Base-by-base conservation (phyloP, 37 sponge, comb jelly and placozoan genomes). In the Petrosia ficiformis region DNA sequence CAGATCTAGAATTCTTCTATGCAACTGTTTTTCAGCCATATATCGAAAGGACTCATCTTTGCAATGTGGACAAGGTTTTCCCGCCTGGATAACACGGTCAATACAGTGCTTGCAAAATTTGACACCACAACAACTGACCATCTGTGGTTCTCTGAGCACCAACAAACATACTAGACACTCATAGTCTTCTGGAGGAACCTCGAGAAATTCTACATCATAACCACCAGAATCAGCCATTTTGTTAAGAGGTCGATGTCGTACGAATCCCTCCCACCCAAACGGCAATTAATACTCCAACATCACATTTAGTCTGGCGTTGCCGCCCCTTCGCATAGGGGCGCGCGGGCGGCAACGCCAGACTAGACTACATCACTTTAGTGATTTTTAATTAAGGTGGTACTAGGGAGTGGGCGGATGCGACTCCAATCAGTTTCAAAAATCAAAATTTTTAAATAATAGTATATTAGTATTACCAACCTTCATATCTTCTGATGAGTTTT, bases 51-150 rank as follows among this genome's bases (percentile, higher is more conserved):
- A 24, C 4, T 24, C 25, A 3, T 28, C 1, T 6, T 38, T 1
- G 57, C 78, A 77, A 39, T 34, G 21, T 32, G 78, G 68, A 26
- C 78, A 77, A 2, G 33, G 68, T 3, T 44, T 66, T 3, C 2
- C 29, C n/a, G 48, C 39, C n/a, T 58, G 1, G 35, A 2, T 60
- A 22, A 77, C 14, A 10, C 44, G 38, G 1, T 2, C 1, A 1
- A 80, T 60, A 59, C 80, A 71, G 4, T 16, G 1, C 25, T 39
- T 2, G 52, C 80, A 80, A 21, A 80, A 71, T 43, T 71, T 39
- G 35, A 40, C 6, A 0, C 80, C 80, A 59, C 80, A 79, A 65
- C 80, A 80, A 31, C 33, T 33, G 3, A 44, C 28, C 16, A 61
- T 54, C 31, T 61, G 44, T 4, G 80, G 80, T 19, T 80, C 48